These are phyloP conservation scores for Pteropus rufus DNA, from an alignment of 2,797 vertebrate species.

Conservation along the genomic window DNA sequence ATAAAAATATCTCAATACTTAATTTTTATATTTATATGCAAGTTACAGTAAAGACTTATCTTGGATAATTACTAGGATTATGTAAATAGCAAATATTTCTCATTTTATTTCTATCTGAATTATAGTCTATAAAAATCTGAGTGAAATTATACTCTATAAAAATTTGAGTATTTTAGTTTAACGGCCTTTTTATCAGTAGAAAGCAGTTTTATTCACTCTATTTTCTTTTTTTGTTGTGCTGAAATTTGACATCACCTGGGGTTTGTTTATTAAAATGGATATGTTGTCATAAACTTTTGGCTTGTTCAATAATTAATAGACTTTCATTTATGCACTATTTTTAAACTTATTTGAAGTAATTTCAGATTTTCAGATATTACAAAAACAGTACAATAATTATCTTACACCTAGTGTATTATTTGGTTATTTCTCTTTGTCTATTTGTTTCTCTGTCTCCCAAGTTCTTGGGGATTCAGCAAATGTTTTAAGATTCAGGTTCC, in stretches of 20 bases:
- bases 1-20: background rate
- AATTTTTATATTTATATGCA: background rate
- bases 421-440: background rate
- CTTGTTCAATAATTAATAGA: background rate
- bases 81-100: background rate
- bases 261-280: background rate
- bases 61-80: background rate
- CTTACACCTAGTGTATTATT: background rate
- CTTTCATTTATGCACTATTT: background rate
- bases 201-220: background rate
- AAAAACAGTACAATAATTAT: background rate
- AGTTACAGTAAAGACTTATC: background rate
- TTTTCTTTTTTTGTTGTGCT: background rate
- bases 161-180: background rate
- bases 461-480: background rate
- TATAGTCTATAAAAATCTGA: background rate
- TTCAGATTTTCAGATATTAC: background rate
- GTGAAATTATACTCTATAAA: background rate
- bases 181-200: background rate
- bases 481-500: background rate
- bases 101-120: background rate
- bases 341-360: background rate
- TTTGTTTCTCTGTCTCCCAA: background rate
- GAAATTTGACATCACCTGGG: background rate
- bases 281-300: background rate